phyloP scores from a whole-genome alignment of 2,113 vertebrate genomes.

The Amazona guildingii region DNA sequence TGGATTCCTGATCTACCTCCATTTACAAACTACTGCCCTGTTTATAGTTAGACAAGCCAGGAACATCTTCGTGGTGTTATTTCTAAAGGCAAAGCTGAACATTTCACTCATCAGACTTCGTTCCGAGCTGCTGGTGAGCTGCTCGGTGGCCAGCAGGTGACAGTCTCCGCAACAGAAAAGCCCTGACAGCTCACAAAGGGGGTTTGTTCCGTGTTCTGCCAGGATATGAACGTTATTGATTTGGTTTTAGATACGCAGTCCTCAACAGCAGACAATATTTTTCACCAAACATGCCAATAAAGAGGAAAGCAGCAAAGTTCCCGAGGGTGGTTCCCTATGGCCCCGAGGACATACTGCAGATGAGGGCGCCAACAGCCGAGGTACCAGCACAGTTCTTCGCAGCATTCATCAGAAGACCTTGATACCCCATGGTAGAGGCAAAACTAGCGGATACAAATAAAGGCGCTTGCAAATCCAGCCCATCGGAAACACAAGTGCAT shows the following conservation, averaged over 20 bases:
- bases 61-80: neutral
- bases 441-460: neutral
- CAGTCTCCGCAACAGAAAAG: slow-evolving; percentile 43
- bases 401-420: neutral
- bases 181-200: neutral
- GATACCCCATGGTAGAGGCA: neutral
- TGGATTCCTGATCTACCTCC: neutral
- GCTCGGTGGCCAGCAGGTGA: slow-evolving; percentile 28
- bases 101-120: neutral
- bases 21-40: neutral
- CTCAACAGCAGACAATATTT: neutral
- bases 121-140: neutral
- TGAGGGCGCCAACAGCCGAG: neutral
- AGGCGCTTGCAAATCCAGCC: neutral
- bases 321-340: neutral
- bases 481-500: neutral
- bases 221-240: neutral
- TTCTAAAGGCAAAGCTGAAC: neutral
- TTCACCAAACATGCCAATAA: neutral
- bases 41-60: neutral
- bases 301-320: neutral
- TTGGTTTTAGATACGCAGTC: neutral
- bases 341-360: neutral
- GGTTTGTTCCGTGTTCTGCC: neutral
- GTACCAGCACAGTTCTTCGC: neutral